A percentile compares a stretch with the other conserved stretches of the same genome.
These are phyloP conservation scores for Xiphias gladius DNA, from an alignment of 2,113 vertebrate genomes.

Conservation along the genomic window DNA sequence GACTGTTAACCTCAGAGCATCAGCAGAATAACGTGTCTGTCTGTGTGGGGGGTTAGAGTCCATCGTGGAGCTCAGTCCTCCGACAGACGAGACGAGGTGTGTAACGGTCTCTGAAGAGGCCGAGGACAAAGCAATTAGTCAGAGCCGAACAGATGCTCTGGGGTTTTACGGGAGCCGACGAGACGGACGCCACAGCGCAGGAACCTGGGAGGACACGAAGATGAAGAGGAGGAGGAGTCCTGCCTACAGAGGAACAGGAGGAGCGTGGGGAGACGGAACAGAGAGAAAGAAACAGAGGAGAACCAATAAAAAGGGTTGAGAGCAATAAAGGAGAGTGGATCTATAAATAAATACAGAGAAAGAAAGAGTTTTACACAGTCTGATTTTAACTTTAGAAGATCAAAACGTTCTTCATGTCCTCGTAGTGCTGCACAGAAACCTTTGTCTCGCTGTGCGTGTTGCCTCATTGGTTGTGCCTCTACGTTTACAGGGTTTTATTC, in stretches of 20 bases:
- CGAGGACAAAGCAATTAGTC: slow-evolving; percentile 23
- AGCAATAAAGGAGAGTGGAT: too few relatives aligned
- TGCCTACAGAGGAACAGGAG: too few relatives aligned
- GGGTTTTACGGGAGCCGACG: not conserved
- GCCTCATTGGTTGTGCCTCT: too few relatives aligned
- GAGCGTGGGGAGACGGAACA: too few relatives aligned
- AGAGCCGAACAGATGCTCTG: slow-evolving; percentile 14
- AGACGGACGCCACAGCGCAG: not conserved
- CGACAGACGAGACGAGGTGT: not conserved
- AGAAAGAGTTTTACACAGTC: too few relatives aligned
- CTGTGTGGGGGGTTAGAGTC: slow-evolving; percentile 5
- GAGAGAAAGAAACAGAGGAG: not conserved
- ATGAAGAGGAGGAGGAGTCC: not conserved
- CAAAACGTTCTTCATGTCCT: too few relatives aligned
- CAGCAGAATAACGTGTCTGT: slow-evolving; percentile 10
- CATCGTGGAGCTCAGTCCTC: not conserved
- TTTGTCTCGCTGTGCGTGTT: too few relatives aligned
- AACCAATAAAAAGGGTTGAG: too few relatives aligned
- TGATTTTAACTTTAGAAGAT: too few relatives aligned
- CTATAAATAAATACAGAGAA: too few relatives aligned
- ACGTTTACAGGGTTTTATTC: too few relatives aligned
- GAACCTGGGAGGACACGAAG: not conserved
- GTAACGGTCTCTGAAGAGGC: not conserved
- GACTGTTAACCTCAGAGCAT: slow-evolving; percentile 6
- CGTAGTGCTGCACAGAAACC: too few relatives aligned